Conservation (phyloP, 2,113 vertebrate genomes). For the Hypanus sabinus region DNA sequence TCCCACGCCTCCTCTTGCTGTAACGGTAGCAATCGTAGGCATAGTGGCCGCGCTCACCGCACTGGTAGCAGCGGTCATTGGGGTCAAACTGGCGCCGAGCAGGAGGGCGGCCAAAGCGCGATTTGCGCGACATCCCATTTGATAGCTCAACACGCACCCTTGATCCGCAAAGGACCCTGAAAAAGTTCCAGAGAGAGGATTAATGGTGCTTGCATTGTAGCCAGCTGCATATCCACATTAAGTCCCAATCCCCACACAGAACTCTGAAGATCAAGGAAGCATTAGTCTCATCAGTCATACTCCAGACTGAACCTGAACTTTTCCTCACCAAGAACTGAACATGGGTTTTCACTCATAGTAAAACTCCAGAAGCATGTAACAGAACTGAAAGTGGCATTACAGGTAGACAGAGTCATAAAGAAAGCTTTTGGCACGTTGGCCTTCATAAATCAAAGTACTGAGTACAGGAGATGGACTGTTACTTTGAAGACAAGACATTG, state of each 20-base stretch:
- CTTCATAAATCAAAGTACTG: no score
- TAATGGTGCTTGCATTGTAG: neutral
- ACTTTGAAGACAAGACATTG: no score
- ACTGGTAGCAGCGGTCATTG: constrained; percentile 68
- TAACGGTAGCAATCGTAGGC: constrained; percentile 73
- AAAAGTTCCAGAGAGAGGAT: neutral
- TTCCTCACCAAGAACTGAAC: neutral
- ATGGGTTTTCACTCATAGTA: no score
- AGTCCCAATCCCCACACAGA: neutral
- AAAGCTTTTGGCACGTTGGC: no score
- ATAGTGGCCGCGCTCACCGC: constrained; percentile 66
- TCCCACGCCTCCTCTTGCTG: constrained; percentile 57
- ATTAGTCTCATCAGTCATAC: neutral
- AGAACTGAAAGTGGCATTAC: neutral
- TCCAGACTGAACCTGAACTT: neutral
- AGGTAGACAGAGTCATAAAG: no score
- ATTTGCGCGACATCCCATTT: constrained; percentile 63
- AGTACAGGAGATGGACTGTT: no score
- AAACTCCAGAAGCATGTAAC: constrained; percentile 24
- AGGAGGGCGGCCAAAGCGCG: constrained; percentile 58
- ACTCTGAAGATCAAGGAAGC: neutral
- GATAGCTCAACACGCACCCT: constrained; percentile 69
- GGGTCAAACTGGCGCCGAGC: constrained; percentile 69
- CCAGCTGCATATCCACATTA: neutral
- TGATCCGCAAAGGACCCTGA: constrained; percentile 63